These are phyloP conservation scores for Aphelinus certus DNA, from an alignment of 1,140 invertebrate genomes.

Conservation along the genomic window DNA sequence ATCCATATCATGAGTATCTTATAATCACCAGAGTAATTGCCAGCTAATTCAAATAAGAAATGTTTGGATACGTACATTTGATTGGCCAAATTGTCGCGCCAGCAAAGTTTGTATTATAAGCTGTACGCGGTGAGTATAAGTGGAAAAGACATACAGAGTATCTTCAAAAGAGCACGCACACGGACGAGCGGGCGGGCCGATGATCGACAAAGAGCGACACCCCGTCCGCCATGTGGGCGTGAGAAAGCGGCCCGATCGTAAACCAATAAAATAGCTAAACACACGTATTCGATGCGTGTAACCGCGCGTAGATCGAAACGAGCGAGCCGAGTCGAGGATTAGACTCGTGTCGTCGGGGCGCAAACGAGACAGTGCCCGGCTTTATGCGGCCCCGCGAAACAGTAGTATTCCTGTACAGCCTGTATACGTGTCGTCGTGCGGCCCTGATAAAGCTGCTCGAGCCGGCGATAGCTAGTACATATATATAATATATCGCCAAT, in stretches of 20 bases:
- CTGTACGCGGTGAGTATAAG: too few species aligned
- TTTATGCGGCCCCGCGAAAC: conserved; percentile 43
- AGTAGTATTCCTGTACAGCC: conserved; percentile 53
- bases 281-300: conserved; percentile 19
- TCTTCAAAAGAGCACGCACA: not conserved
- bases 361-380: conserved; percentile 42
- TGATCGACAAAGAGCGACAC: too few species aligned
- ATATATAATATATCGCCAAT: too few species aligned
- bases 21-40: too few species aligned
- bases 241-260: conserved; percentile 34
- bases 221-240: not conserved
- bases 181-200: not conserved
- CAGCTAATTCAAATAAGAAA: too few species aligned
- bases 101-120: too few species aligned
- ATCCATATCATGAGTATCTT: too few species aligned
- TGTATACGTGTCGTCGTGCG: conserved; percentile 36
- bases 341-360: not conserved
- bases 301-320: conserved; percentile 34
- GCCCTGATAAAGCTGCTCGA: conserved; percentile 31
- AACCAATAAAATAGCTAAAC: conserved; percentile 29
- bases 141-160: too few species aligned
- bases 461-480: not conserved
- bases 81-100: too few species aligned
- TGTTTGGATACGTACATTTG: too few species aligned
- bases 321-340: conserved; percentile 19